phyloP scores from a whole-genome alignment of 2,888 invertebrate species.

The Xylocampa areola region DNA sequence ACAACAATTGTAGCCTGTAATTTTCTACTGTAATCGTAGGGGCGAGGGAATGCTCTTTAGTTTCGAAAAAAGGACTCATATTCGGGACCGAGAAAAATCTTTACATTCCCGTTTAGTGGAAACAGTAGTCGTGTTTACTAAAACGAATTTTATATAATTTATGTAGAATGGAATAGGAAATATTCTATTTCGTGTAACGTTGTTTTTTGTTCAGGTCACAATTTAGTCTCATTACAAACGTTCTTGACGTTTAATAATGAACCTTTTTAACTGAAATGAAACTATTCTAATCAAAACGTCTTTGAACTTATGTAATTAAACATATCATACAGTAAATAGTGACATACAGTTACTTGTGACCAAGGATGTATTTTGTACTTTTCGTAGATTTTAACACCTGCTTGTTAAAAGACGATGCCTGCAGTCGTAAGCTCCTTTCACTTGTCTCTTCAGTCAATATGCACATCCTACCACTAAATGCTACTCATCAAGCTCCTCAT shows the following conservation, averaged over 20 bases:
- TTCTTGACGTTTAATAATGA: conserved; percentile 18
- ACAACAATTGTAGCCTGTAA: conserved; percentile 53
- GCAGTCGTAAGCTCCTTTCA: too few species aligned
- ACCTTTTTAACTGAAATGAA: conserved; percentile 33
- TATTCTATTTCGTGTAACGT: conserved; percentile 29
- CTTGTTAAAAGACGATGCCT: too few species aligned
- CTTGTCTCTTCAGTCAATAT: too few species aligned
- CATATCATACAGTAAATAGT: conserved; percentile 28
- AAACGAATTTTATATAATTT: conserved; percentile 33
- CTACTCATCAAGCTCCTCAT: too few species aligned
- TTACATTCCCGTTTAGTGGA: conserved; percentile 37
- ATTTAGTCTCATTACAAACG: conserved; percentile 36
- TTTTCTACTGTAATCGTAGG: conserved; percentile 47
- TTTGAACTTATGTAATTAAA: conserved; percentile 21
- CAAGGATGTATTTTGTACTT: too few species aligned
- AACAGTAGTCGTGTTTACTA: conserved; percentile 44
- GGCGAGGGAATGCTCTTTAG: conserved; percentile 44
- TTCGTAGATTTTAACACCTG: too few species aligned
- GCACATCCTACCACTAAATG: too few species aligned
- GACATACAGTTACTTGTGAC: conserved; percentile 2
- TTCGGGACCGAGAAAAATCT: conserved; percentile 38
- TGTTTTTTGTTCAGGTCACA: conserved; percentile 28
- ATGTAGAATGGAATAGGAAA: conserved; percentile 31
- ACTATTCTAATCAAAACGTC: too few species aligned
- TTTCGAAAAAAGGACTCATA: conserved; percentile 35